Evolutionary conservation across 2,797 vertebrate species (phyloP).

Genomic region (Aldrovandia affinis): DNA sequence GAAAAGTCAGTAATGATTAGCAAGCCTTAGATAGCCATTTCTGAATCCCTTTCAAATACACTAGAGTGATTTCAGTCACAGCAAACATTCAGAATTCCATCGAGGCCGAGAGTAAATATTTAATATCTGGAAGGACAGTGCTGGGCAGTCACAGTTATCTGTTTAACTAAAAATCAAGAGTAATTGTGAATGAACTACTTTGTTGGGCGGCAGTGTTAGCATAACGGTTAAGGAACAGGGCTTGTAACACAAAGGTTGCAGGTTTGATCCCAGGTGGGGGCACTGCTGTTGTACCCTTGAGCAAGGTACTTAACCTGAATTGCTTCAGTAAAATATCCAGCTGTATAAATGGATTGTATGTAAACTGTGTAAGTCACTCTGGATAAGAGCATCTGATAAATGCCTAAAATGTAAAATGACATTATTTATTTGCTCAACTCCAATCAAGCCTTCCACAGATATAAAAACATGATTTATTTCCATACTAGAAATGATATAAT

Average conservation of each 20-base stretch:
- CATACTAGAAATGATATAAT: background rate
- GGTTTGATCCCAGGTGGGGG: no score
- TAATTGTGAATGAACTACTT: background rate
- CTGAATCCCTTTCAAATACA: slow-evolving; percentile 4
- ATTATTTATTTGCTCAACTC: background rate
- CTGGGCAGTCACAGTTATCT: background rate
- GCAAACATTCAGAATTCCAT: background rate
- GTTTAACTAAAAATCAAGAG: background rate
- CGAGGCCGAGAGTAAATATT: background rate
- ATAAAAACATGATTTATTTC: background rate
- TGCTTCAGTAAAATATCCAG: no score
- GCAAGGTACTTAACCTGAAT: no score
- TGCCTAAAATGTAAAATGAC: no score
- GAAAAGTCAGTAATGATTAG: slow-evolving; percentile 25
- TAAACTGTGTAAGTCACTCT: no score
- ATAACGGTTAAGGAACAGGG: no score
- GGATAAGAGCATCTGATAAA: no score
- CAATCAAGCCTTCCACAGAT: background rate
- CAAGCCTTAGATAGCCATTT: background rate
- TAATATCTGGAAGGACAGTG: background rate
- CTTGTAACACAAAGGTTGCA: no score
- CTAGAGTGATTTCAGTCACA: background rate
- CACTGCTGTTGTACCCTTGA: no score
- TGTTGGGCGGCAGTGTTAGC: no score
- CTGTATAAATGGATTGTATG: no score